These are phyloP conservation scores for Apamea sordens DNA, from an alignment of 2,888 invertebrate species.

Conservation along the genomic window DNA sequence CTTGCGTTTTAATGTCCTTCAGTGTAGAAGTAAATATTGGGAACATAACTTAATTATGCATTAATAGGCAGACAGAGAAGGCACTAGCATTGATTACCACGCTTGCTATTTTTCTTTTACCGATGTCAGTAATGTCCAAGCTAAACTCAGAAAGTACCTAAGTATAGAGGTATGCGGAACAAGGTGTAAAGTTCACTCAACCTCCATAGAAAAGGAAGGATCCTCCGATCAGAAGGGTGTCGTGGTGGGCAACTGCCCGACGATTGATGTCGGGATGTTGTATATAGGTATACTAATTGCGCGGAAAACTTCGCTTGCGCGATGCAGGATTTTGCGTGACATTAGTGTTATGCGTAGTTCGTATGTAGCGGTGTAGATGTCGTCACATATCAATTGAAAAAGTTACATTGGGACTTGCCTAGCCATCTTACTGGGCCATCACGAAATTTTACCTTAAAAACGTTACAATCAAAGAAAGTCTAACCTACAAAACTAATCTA, in stretches of 20 bases:
- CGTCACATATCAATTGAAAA: background rate
- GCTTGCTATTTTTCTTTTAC: no score
- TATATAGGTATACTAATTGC: background rate
- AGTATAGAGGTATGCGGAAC: no score
- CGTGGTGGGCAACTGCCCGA: no score
- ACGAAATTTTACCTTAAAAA: background rate
- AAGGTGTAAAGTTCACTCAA: background rate
- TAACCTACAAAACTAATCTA: conserved; percentile 25
- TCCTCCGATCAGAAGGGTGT: no score
- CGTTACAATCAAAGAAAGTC: background rate
- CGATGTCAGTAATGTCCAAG: no score
- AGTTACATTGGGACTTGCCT: background rate
- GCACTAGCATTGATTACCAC: no score
- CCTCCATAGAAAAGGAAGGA: background rate
- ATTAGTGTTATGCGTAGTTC: background rate
- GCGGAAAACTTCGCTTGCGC: background rate
- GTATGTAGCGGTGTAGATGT: background rate
- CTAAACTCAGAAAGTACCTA: no score
- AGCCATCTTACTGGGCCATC: background rate
- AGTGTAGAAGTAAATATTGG: background rate
- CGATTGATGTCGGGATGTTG: background rate
- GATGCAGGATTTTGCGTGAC: background rate
- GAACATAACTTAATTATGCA: background rate
- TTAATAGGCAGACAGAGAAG: background rate
- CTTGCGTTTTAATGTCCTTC: conserved; percentile 5